Percentiles rank a stretch among this genome's conserved stretches.
Conservation (phyloP, 2,888 invertebrate genomes). For the Daptonema setosum region DNA sequence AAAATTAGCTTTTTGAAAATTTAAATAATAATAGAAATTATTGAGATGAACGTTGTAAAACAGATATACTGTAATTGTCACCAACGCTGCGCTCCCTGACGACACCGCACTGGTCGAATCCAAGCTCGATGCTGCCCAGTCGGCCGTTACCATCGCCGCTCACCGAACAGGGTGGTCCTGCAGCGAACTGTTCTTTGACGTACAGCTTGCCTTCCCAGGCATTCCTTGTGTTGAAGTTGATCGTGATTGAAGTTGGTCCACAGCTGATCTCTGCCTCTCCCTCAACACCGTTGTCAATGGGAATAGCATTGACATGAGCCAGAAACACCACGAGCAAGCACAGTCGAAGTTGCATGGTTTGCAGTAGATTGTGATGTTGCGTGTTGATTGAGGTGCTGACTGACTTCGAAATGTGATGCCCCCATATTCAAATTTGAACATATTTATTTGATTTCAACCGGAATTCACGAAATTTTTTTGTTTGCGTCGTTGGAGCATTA, state of each 20-base stretch:
- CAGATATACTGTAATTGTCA: neutral
- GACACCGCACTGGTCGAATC: constrained; percentile 25
- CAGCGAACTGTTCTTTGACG: constrained; percentile 23
- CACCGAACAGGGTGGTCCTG: constrained; percentile 13
- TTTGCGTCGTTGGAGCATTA: too few species aligned
- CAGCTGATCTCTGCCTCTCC: constrained; percentile 27
- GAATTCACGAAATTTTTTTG: too few species aligned
- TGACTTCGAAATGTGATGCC: too few species aligned
- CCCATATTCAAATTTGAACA: too few species aligned
- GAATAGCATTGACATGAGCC: neutral
- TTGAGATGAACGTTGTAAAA: too few species aligned
- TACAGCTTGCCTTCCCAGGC: constrained; percentile 20
- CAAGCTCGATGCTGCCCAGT: constrained; percentile 24
- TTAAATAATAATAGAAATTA: too few species aligned
- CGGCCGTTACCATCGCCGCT: neutral
- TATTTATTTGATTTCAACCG: too few species aligned
- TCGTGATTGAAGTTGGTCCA: constrained; percentile 23
- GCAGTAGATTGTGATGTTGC: too few species aligned
- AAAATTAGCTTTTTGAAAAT: too few species aligned
- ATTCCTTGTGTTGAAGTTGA: constrained; percentile 27
- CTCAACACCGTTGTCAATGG: constrained; percentile 9
- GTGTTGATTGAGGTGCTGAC: too few species aligned
- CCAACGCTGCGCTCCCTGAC: constrained; percentile 20
- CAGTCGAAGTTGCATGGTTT: too few species aligned
- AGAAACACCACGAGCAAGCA: too few species aligned